Evolutionary conservation across 2,797 vertebrate genomes (phyloP), one percentile per base, ranked within the genome.

Genomic region (Phataginus tricuspis): DNA sequence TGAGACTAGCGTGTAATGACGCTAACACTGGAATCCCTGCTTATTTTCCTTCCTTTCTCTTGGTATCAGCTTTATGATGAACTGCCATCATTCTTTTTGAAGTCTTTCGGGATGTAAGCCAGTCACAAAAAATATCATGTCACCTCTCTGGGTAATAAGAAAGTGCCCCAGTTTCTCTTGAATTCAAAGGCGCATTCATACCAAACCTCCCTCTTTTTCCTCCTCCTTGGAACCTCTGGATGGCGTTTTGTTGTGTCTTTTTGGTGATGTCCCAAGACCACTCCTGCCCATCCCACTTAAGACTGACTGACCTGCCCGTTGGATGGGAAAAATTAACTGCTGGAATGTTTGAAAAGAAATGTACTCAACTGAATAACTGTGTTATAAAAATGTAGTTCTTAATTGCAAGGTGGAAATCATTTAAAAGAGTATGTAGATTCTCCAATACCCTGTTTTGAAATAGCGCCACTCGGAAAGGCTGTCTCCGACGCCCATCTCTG

Each of bases 261-360:
- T 93, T 59, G 79, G 59, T 61, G 63, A 66, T 75, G 53, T 63
- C 27, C 31, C 64, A 74, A 39, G 57, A 57, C 18, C 39, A 42
- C n/a, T 87, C n/a, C 69, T 90, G 79, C 75, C 77, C 42, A 31
- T 55, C 66, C 57, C 14, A 53, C 31, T 77, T 72, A 82, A 49
- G 39, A 55, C 57, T 57, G 49, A 92, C 27, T 49, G 39, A 68
- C 78, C 39, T 75, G 61, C 45, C 63, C 74, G 7, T 63, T 39
- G 49, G 16, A 85, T 86, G 72, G 61, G 84, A 59, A 92, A 69
- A 90, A 23, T 82, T 19, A 87, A 88, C 68, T 68, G 51, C 66
- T 86, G 51, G 34, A 93, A 88, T 29, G 29, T 89, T 95, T 66
- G 53, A 71, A 84, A 94, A 74, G 51, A 69, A 83, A 77, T 82